Conservation (phyloP, 2,797 vertebrate genomes). For the Paedocypris micromegethes region DNA sequence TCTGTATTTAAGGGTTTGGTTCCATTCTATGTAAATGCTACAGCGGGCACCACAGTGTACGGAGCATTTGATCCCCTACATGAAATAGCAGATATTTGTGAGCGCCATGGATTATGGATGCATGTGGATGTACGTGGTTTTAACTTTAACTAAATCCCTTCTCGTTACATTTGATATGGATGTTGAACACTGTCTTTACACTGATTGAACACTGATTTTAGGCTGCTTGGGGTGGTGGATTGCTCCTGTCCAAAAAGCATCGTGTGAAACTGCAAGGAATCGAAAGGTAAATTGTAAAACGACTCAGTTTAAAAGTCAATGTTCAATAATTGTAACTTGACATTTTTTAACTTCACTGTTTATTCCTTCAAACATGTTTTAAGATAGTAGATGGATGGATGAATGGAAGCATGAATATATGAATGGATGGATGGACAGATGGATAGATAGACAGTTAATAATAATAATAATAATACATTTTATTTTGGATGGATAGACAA, state of each 20-base stretch:
- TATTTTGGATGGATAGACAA: too few species aligned
- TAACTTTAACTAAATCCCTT: not conserved
- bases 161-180: not conserved
- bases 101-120: conserved; percentile 66
- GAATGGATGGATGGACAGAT: too few species aligned
- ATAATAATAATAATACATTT: too few species aligned
- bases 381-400: too few species aligned
- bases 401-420: too few species aligned
- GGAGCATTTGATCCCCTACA: conserved; percentile 66
- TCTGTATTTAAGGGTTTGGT: conserved; percentile 57
- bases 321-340: too few species aligned
- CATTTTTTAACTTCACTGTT: too few species aligned
- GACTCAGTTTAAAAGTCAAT: too few species aligned
- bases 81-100: conserved; percentile 62
- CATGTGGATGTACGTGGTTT: conserved; percentile 62
- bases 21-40: conserved; percentile 70
- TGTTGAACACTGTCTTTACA: not conserved
- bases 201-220: conserved; percentile 36
- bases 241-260: conserved; percentile 67
- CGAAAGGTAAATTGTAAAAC: conserved; percentile 56
- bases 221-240: conserved; percentile 70
- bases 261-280: conserved; percentile 61
- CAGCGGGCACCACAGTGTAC: conserved; percentile 67
- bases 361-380: too few species aligned
- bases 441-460: too few species aligned